These are phyloP conservation scores for Pristionchus arcanus DNA, from an alignment of 2,888 invertebrate genomes.

Conservation along the genomic window DNA sequence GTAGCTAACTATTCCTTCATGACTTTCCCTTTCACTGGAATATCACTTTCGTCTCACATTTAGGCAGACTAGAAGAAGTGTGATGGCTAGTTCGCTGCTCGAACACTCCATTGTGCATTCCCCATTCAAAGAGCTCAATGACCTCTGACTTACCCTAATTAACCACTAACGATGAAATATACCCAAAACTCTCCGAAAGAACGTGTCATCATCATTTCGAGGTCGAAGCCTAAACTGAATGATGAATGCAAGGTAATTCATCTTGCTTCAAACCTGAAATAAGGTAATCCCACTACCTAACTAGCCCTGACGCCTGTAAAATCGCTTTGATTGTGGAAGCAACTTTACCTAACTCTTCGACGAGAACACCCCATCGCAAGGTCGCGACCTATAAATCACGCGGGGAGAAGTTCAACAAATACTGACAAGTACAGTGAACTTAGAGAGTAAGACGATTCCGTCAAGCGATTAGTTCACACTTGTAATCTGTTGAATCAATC, in stretches of 20 bases:
- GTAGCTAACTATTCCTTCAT: neutral
- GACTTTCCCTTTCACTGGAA: too few relatives aligned
- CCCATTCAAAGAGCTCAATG: too few relatives aligned
- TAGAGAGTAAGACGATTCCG: neutral
- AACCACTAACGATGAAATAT: neutral
- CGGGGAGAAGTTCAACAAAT: neutral
- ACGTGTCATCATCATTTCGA: neutral
- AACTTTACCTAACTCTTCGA: neutral
- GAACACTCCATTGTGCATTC: too few relatives aligned
- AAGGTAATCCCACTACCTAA: too few relatives aligned
- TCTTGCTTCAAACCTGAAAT: too few relatives aligned
- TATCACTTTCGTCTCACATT: too few relatives aligned
- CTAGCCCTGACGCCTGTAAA: too few relatives aligned
- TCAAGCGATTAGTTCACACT: neutral
- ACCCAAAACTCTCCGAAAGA: neutral
- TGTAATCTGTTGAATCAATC: neutral
- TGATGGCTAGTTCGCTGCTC: too few relatives aligned
- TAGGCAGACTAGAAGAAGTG: too few relatives aligned
- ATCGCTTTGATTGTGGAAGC: too few relatives aligned
- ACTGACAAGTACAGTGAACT: slow-evolving; percentile 35
- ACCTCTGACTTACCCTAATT: neutral
- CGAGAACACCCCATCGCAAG: neutral
- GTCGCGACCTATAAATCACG: slow-evolving; percentile 29
- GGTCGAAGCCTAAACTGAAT: too few relatives aligned
- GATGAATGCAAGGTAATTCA: too few relatives aligned